These are phyloP conservation scores for Centropus unirufus DNA, from an alignment of 2,113 vertebrate genomes.

Conservation along the genomic window DNA sequence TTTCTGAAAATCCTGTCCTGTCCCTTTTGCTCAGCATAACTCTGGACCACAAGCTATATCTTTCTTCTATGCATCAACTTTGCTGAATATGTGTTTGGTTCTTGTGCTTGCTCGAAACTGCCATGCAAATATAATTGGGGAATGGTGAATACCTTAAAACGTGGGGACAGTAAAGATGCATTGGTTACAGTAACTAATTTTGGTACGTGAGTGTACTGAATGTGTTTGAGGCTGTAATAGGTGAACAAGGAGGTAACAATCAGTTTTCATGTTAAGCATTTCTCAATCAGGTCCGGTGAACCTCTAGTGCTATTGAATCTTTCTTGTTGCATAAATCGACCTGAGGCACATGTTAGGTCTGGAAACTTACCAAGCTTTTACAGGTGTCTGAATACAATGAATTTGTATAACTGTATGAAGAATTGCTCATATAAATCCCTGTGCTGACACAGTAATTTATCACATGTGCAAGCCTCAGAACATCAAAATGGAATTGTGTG, in stretches of 20 bases:
- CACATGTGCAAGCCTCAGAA: slow-evolving; percentile 8
- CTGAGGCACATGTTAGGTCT: not conserved
- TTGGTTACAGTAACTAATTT: not conserved
- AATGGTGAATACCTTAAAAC: not conserved
- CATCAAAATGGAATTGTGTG: slow-evolving; percentile 1
- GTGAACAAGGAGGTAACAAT: not conserved
- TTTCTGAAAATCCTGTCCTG: not conserved
- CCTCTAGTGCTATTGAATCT: not conserved
- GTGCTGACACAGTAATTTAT: slow-evolving; percentile 37
- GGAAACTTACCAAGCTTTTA: slow-evolving; percentile 16
- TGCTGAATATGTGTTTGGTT: not conserved
- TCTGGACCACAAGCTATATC: not conserved
- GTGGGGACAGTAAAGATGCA: not conserved
- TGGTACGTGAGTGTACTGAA: not conserved
- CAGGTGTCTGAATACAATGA: not conserved
- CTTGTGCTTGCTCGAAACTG: not conserved
- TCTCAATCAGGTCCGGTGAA: not conserved
- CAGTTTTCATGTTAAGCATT: not conserved
- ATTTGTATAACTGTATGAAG: slow-evolving; percentile 14
- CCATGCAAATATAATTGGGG: not conserved
- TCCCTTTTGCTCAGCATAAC: not conserved
- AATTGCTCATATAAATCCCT: slow-evolving; percentile 34
- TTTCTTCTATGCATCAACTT: not conserved
- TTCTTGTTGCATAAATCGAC: not conserved
- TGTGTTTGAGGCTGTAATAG: not conserved